Evolutionary conservation across 2,113 vertebrate species (phyloP), one percentile per base, ranked within the genome.

Genomic region (Atractosteus spatula): DNA sequence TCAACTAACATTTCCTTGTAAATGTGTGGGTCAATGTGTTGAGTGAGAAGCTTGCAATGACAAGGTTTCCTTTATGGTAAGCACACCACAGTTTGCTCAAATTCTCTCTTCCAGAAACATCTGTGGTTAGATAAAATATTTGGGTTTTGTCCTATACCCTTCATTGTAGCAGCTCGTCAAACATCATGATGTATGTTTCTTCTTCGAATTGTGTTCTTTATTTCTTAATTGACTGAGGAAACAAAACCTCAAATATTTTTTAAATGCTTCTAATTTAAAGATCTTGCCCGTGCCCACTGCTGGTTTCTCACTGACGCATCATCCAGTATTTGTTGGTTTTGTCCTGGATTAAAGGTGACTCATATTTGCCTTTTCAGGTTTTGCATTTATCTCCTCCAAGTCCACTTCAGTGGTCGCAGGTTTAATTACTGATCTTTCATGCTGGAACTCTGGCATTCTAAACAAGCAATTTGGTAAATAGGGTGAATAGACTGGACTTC

Each of bases 201-300:
- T 41, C 62, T 29, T 65, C 29, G 8, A 11, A 12, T 0, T 3
- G 8, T 41, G 17, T 41, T 13, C 62, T 41, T 65, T n/a, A 65
- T 65, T 41, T 65, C n/a, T 11, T 69, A 76, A 81, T 79, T 63
- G 42, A 69, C 62, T 79, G 72, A 76, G 62, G 55, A 71, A 62
- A 61, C 57, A 74, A 76, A 76, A 71, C 76, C 73, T 54, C 77
- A 83, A 78, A 76, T 71, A 66, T 71, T 69, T 57, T 4, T 72
- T 41, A 51, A 51, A 63, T 54, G 14, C 16, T 3, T 45, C 11
- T 68, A 57, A 64, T 69, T 13, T 51, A 10, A 29, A 16, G 17
- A 14, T 62, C 6, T 62, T 14, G 29, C 59, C 4, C 17, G 1
- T 62, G 17, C 3, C 17, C 14, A 7, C 17, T 62, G 3, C 17